Evolutionary conservation across 2,113 vertebrate species (phyloP).

Genomic region (Ceyx melanurus): DNA sequence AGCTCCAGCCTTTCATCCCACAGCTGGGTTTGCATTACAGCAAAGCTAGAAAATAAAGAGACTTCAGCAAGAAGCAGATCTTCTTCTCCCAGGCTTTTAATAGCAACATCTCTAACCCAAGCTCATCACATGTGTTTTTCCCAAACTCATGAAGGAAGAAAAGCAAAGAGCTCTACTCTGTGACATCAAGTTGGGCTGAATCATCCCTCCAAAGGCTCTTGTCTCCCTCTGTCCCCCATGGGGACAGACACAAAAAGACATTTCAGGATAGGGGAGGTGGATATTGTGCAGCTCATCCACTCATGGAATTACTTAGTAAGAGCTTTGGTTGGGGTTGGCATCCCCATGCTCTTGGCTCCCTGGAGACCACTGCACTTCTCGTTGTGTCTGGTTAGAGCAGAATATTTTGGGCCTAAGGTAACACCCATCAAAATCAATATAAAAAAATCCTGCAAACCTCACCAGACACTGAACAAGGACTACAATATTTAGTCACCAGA

Average conservation of each 20-base stretch:
- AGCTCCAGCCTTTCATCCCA: not conserved
- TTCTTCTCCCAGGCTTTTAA: not conserved
- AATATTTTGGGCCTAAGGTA: not conserved
- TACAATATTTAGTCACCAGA: not conserved
- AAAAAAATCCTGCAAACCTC: not conserved
- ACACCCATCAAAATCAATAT: not conserved
- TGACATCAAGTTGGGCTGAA: accelerated
- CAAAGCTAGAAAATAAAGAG: not conserved
- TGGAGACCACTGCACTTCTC: not conserved
- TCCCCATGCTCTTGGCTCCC: not conserved
- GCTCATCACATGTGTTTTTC: not conserved
- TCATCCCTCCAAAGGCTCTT: not conserved
- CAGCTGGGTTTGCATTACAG: not conserved
- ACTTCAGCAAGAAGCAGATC: not conserved
- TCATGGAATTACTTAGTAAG: not conserved
- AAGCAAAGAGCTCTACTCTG: not conserved
- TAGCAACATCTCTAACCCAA: not conserved
- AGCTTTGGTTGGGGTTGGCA: not conserved
- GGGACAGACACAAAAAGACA: not conserved
- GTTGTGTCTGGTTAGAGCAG: accelerated
- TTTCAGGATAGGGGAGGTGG: not conserved
- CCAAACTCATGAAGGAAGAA: accelerated
- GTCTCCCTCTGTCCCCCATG: not conserved
- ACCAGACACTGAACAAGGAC: not conserved
- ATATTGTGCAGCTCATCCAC: not conserved